These are phyloP conservation scores for Hirtodrosophila duncani DNA, from an alignment of 2,888 invertebrate genomes.

Conservation along the genomic window DNA sequence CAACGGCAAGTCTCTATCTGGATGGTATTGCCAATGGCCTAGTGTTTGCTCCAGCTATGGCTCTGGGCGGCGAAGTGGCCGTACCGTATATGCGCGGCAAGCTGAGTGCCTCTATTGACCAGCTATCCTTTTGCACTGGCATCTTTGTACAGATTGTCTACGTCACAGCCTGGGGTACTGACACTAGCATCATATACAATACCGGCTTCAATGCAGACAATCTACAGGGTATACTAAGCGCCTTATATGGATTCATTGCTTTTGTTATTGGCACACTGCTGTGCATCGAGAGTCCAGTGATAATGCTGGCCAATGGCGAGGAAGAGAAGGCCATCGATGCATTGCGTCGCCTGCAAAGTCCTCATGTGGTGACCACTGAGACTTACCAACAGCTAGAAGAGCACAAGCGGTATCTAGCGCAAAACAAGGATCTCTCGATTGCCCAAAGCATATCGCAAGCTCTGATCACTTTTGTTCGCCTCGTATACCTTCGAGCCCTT, in stretches of 20 bases:
- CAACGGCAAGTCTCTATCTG: conserved; percentile 59
- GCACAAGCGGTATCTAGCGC: conserved; percentile 63
- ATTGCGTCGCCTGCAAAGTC: conserved; percentile 62
- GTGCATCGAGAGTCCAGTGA: conserved; percentile 69
- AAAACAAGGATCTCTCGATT: conserved; percentile 47
- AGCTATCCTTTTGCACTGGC: conserved; percentile 48
- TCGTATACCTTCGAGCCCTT: conserved; percentile 54
- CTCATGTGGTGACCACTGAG: conserved; percentile 46
- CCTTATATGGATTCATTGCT: conserved; percentile 49
- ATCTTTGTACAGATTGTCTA: conserved; percentile 57
- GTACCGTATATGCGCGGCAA: conserved; percentile 54
- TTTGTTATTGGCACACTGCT: conserved; percentile 36
- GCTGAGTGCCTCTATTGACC: conserved; percentile 40
- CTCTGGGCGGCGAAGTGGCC: conserved; percentile 65
- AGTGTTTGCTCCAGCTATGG: conserved; percentile 60
- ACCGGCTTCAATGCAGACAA: conserved; percentile 36
- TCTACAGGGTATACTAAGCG: conserved; percentile 55
- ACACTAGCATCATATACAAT: neutral
- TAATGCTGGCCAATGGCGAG: conserved; percentile 51
- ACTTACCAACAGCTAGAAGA: conserved; percentile 64
- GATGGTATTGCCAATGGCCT: conserved; percentile 74
- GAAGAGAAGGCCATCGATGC: conserved; percentile 63
- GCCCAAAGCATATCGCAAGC: conserved; percentile 36
- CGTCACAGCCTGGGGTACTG: conserved; percentile 8
- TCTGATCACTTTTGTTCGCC: conserved; percentile 48